Evolutionary conservation across 2,113 vertebrate genomes (phyloP).

Genomic region (Acanthochromis polyacanthus): DNA sequence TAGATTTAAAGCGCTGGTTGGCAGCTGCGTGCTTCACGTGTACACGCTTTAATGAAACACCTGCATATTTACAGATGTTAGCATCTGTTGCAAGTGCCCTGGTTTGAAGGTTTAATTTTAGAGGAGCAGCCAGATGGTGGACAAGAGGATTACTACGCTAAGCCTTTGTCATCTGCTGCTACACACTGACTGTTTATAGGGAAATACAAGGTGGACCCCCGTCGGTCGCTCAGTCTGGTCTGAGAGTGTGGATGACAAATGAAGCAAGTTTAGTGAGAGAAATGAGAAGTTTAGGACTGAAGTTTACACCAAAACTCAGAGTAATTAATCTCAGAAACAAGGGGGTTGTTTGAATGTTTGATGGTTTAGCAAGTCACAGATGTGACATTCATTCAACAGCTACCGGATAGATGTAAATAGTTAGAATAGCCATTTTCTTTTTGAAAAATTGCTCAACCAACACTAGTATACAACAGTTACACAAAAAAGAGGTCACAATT

Average conservation of each 20-base stretch:
- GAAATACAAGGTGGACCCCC: slow-evolving; percentile 67
- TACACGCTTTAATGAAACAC: slow-evolving; percentile 62
- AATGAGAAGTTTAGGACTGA: not conserved
- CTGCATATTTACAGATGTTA: slow-evolving; percentile 81
- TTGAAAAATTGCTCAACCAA: too few species aligned
- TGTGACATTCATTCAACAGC: not conserved
- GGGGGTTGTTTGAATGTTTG: not conserved
- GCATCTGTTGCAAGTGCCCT: slow-evolving; percentile 79
- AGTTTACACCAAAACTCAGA: not conserved
- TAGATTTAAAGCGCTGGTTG: slow-evolving; percentile 29
- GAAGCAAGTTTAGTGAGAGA: not conserved
- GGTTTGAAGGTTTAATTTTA: slow-evolving; percentile 82
- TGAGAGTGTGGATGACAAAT: slow-evolving; percentile 1
- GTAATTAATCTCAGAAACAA: not conserved
- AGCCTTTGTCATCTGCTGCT: slow-evolving; percentile 85
- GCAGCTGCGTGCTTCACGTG: slow-evolving; percentile 51
- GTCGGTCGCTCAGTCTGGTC: slow-evolving; percentile 15
- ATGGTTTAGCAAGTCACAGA: not conserved
- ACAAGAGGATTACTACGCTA: slow-evolving; percentile 84
- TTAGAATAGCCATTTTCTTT: too few species aligned
- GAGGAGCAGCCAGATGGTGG: slow-evolving; percentile 82
- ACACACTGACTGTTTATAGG: slow-evolving; percentile 62
- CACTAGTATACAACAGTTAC: too few species aligned
- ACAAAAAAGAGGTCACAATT: too few species aligned
- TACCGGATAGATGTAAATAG: too few species aligned